A percentile compares a stretch with the other conserved stretches of the same genome.
Evolutionary conservation across 2,888 invertebrate species (phyloP).

Genomic region (Leptopterna dolabrata): DNA sequence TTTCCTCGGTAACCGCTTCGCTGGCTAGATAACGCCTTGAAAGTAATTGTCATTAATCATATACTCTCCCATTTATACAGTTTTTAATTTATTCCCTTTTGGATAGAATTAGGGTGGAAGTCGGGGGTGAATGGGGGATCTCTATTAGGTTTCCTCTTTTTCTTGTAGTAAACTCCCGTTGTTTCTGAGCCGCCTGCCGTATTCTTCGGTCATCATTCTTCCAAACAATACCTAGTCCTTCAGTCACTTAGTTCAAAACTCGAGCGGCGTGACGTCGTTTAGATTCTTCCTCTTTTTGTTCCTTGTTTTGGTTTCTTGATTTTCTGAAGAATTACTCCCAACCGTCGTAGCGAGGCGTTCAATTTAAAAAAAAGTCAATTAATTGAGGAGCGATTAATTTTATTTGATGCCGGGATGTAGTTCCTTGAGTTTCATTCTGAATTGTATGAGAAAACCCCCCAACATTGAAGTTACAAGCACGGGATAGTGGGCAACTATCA

Average conservation of each 20-base stretch:
- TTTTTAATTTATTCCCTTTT: conserved; percentile 56
- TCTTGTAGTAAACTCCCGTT: conserved; percentile 19
- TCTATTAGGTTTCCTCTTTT: conserved; percentile 45
- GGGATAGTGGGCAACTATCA: too few species aligned
- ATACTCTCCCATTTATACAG: conserved; percentile 55
- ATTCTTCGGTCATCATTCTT: conserved; percentile 26
- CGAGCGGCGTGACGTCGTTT: background rate
- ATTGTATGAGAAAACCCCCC: too few species aligned
- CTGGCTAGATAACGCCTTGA: conserved; percentile 56
- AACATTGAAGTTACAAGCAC: too few species aligned
- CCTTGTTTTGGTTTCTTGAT: too few species aligned
- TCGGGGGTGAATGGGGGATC: background rate
- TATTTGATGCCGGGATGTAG: too few species aligned
- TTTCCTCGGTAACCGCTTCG: conserved; percentile 55
- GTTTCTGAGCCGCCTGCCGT: conserved; percentile 2
- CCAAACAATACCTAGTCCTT: background rate
- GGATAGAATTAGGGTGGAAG: conserved; percentile 20
- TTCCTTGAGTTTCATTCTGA: too few species aligned
- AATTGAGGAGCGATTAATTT: too few species aligned
- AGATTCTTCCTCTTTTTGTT: too few species aligned
- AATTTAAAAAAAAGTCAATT: too few species aligned
- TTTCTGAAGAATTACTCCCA: too few species aligned
- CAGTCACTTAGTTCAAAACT: background rate
- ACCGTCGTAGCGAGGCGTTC: too few species aligned
- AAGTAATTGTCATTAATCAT: conserved; percentile 59